Evolutionary conservation across 2,113 vertebrate genomes (phyloP), one percentile per base, ranked within the genome.

Genomic region (Apteryx mantelli): DNA sequence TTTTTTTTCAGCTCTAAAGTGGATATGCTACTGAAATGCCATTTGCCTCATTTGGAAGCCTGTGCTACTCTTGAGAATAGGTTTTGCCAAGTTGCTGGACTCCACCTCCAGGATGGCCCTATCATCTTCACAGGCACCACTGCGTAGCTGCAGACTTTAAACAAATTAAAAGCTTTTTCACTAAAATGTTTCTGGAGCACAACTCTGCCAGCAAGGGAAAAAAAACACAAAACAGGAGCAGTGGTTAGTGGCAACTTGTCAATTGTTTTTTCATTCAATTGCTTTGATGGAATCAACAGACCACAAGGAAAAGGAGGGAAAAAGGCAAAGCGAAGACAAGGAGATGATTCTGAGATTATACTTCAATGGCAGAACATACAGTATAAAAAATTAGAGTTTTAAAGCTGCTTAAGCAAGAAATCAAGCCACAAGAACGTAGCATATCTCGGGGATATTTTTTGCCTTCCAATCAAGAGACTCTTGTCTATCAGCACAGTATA

Each of bases 41-140:
- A 16, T 58, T 40, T 82, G 78, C n/a, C 64, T 95, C 75, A 55
- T 21, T 82, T 94, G 94, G 80, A 97, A 93, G 84, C 70, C 95
- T 78, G 95, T 44, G 55, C 44, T 89, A 86, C 87, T 74, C 91
- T 81, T 65, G 94, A 95, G 96, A 96, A 93, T 68, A 93, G 69
- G 69, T 89, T 86, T 69, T 97, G 96, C 96, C 93, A 97, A 97
- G 94, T 89, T 97, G 96, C 96, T 95, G 94, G 91, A 68, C 76
- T 91, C 24, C 50, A 73, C 89, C 92, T 98, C 96, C 89, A 97
- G 64, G 58, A 97, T 83, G 90, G 55, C 93, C 96, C 11, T 11
- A 88, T 88, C 65, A 91, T 92, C 94, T 97, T 86, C 94, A 94
- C 83, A 94, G 93, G 91, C 86, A 95, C 86, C 88, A 63, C 56